A percentile compares a stretch with the other conserved stretches of the same genome.
phyloP scores from a whole-genome alignment of 2,888 invertebrate genomes.

The Muscina levida region DNA sequence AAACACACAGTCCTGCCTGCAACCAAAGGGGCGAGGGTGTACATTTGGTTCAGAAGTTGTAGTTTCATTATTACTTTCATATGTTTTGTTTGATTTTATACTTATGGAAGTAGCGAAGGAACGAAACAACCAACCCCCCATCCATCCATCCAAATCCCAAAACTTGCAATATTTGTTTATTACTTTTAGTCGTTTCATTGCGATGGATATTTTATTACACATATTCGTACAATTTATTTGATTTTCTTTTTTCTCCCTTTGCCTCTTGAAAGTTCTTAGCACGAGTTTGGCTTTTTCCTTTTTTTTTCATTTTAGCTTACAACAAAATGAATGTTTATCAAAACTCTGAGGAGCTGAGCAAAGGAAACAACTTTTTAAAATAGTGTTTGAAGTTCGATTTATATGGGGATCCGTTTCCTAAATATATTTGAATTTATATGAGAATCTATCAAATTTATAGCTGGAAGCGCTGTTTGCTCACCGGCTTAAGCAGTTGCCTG shows the following conservation, averaged over 20 bases:
- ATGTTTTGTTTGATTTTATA: slow-evolving; percentile 49
- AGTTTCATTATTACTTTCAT: slow-evolving; percentile 43
- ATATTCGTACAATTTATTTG: slow-evolving; percentile 36
- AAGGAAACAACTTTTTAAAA: slow-evolving; percentile 30
- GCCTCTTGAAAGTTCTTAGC: slow-evolving; percentile 20
- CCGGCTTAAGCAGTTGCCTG: neutral
- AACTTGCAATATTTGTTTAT: slow-evolving; percentile 45
- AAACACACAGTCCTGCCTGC: neutral
- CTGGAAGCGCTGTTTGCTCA: slow-evolving; percentile 39
- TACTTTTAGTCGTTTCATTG: slow-evolving; percentile 40
- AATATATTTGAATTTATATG: slow-evolving; percentile 43
- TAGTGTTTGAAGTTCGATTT: slow-evolving; percentile 45
- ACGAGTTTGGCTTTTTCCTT: neutral
- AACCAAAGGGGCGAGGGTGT: slow-evolving; percentile 4
- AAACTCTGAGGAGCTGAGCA: slow-evolving; percentile 10
- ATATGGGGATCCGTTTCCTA: slow-evolving; percentile 35
- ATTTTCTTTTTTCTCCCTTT: slow-evolving; percentile 14
- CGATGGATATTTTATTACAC: slow-evolving; percentile 44
- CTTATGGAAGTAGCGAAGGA: slow-evolving; percentile 34
- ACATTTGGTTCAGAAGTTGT: no score
- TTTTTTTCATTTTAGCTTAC: no score
- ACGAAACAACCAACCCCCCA: no score
- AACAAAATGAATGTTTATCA: slow-evolving; percentile 12
- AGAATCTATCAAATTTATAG: slow-evolving; percentile 44
- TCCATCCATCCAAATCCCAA: slow-evolving; percentile 23